phyloP scores from a whole-genome alignment of 1,140 invertebrate genomes.

The Bombus consobrinus region DNA sequence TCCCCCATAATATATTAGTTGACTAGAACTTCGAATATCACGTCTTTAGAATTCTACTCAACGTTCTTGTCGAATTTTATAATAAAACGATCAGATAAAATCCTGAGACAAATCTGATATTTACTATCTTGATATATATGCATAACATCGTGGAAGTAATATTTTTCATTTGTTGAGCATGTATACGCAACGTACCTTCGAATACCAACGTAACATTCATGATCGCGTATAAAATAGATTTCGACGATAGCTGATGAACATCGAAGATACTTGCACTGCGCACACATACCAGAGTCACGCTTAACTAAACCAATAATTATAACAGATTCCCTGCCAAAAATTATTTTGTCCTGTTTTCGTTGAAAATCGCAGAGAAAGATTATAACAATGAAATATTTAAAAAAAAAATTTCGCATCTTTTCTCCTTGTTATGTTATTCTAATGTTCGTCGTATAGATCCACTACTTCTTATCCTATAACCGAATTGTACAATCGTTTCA shows the following conservation, averaged over 20 bases:
- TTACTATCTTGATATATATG: neutral
- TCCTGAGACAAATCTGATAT: constrained; percentile 38
- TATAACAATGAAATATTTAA: neutral
- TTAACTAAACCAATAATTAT: neutral
- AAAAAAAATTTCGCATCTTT: neutral
- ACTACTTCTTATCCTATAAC: constrained; percentile 18
- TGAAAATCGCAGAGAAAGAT: neutral
- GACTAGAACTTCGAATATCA: constrained; percentile 49
- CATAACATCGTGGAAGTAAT: constrained; percentile 27
- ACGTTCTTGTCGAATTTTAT: constrained; percentile 20
- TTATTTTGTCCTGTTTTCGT: neutral
- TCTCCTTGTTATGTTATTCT: neutral
- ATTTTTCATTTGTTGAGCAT: neutral
- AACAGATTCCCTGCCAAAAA: neutral
- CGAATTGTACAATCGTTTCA: constrained; percentile 38
- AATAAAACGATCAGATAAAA: constrained; percentile 27
- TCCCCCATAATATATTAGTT: constrained; percentile 1
- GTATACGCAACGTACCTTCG: neutral
- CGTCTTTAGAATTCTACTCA: constrained; percentile 29
- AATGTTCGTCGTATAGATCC: neutral
- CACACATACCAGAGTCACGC: neutral
- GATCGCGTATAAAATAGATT: neutral
- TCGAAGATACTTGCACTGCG: neutral
- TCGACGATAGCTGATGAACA: neutral
- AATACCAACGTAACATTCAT: neutral